These are phyloP conservation scores for Nomada goodeniana DNA, from an alignment of 2,888 invertebrate genomes.

Conservation along the genomic window DNA sequence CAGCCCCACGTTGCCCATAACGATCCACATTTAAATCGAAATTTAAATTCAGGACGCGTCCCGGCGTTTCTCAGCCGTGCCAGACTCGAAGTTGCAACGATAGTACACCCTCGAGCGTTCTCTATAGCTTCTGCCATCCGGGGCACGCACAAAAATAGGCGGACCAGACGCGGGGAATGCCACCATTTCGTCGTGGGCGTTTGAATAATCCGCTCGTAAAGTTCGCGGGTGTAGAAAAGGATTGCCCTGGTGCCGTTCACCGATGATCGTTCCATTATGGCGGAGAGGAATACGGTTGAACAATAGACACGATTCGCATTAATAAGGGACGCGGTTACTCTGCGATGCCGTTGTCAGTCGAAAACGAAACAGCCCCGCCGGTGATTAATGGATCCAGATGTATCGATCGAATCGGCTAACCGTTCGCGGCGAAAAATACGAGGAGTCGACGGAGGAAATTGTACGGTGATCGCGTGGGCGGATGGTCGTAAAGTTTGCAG, in stretches of 20 bases:
- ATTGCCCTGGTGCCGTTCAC: slow-evolving; percentile 30
- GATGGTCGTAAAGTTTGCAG: slow-evolving; percentile 45
- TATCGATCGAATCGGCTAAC: slow-evolving; percentile 22
- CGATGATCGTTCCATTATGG: slow-evolving; percentile 54
- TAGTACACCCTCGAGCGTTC: slow-evolving; percentile 40
- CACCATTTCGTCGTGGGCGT: slow-evolving; percentile 45
- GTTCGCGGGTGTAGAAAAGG: slow-evolving; percentile 58
- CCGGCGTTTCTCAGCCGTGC: slow-evolving; percentile 16
- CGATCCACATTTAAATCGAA: slow-evolving; percentile 39
- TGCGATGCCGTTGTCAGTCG: slow-evolving; percentile 2
- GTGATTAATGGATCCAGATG: background rate
- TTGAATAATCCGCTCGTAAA: slow-evolving; percentile 64
- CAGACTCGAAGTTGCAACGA: slow-evolving; percentile 28
- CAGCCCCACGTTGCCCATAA: background rate
- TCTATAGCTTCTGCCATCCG: slow-evolving; percentile 50
- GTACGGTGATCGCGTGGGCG: slow-evolving; percentile 41
- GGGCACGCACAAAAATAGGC: slow-evolving; percentile 54
- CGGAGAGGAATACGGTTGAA: slow-evolving; percentile 8
- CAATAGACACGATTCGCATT: slow-evolving; percentile 35
- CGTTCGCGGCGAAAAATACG: slow-evolving; percentile 11
- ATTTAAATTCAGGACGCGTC: slow-evolving; percentile 48
- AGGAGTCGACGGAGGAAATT: slow-evolving; percentile 18
- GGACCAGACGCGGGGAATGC: slow-evolving; percentile 17
- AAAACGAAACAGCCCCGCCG: background rate
- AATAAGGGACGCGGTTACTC: slow-evolving; percentile 27